These are phyloP conservation scores for Xanthia togata DNA, from an alignment of 2,888 invertebrate genomes.

Conservation along the genomic window DNA sequence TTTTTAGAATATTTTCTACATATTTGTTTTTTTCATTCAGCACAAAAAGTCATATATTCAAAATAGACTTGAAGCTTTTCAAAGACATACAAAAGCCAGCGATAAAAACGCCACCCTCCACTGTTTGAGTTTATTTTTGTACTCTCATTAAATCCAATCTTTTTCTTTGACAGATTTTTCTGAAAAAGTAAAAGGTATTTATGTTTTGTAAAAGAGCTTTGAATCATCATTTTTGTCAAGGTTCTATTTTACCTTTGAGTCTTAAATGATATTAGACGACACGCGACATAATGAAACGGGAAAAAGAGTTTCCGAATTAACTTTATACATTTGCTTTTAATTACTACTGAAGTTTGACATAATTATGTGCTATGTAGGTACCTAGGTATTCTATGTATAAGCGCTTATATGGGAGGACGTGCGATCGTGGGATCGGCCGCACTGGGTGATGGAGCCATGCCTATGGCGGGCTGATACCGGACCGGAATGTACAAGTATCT, in stretches of 20 bases:
- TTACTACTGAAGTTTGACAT: neutral
- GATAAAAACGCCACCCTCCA: neutral
- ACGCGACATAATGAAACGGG: neutral
- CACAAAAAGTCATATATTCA: neutral
- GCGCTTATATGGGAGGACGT: too few relatives aligned
- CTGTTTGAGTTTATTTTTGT: slow-evolving; percentile 4
- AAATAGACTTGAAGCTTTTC: neutral
- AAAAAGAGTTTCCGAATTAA: neutral
- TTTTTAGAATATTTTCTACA: neutral
- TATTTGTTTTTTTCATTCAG: neutral
- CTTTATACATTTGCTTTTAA: neutral
- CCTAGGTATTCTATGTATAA: too few relatives aligned
- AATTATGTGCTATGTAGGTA: neutral
- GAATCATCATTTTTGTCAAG: slow-evolving; percentile 9
- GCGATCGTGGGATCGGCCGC: too few relatives aligned
- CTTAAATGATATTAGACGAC: neutral
- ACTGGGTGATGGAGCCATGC: too few relatives aligned
- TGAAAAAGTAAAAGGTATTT: neutral
- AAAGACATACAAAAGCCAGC: slow-evolving; percentile 5
- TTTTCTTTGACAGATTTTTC: slow-evolving; percentile 8
- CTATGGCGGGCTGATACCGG: too few relatives aligned
- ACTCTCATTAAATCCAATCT: slow-evolving; percentile 5
- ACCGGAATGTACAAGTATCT: too few relatives aligned
- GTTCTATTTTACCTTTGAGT: neutral
- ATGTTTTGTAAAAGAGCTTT: neutral